phyloP scores from a whole-genome alignment of 2,797 vertebrate species.

The Enteromius unitaeniatus region DNA sequence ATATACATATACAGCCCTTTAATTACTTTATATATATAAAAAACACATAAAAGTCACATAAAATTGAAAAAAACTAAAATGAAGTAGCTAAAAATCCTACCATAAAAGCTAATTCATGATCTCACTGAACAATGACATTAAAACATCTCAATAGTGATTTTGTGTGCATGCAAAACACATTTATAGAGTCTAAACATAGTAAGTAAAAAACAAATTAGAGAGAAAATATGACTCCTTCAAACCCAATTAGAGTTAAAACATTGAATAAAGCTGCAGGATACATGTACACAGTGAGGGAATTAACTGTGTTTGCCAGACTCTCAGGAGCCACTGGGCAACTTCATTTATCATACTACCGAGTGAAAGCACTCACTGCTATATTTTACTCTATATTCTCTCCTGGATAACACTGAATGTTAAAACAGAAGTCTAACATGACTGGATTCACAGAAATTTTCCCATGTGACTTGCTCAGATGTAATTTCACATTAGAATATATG shows the following conservation, averaged over 20 bases:
- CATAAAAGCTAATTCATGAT: no score
- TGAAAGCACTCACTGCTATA: neutral
- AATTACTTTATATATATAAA: no score
- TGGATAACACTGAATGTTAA: neutral
- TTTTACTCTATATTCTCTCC: neutral
- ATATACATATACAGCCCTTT: no score
- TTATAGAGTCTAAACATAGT: neutral
- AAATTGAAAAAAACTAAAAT: no score
- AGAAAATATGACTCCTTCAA: constrained; percentile 3
- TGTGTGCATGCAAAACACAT: neutral
- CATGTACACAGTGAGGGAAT: constrained; percentile 6
- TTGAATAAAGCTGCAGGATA: constrained; percentile 30
- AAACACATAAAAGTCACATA: no score
- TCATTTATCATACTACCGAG: constrained; percentile 22
- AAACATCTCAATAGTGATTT: neutral
- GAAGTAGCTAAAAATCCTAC: no score
- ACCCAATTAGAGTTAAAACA: neutral
- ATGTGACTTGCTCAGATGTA: neutral
- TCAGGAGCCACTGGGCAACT: constrained; percentile 26
- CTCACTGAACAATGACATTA: neutral
- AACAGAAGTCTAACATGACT: neutral
- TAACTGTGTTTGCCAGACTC: constrained; percentile 33
- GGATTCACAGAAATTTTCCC: neutral
- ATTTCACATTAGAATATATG: neutral
- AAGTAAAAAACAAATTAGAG: neutral